Base-by-base conservation (phyloP, 2,888 invertebrate species). In the Lycia hirtaria region DNA sequence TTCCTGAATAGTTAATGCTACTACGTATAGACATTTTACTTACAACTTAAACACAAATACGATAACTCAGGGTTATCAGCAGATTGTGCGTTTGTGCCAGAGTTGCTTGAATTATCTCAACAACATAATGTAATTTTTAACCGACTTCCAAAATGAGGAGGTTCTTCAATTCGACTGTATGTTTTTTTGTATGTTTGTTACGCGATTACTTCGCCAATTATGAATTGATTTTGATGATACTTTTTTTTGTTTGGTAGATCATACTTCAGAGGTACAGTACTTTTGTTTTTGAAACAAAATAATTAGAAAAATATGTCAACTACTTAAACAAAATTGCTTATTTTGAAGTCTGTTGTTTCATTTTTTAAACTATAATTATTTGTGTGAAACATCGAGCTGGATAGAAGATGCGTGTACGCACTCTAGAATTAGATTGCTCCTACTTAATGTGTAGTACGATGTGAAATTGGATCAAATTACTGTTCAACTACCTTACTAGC, bases 401-500 rank as follows among this genome's bases (percentile, higher is more conserved):
- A 61, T 57, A 48, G 56, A 28, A 43, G 17, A 41, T 50, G 44
- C 48, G 51, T 51, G 30, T 33, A 50, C 50, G 37, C 30, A 56
- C 50, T 53, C 43, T 56, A 54, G 40, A 44, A 60, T 64, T 53
- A 65, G 51, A 63, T 56, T 63, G 61, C 60, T 56, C 45, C 38
- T 57, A 57, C 54, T 63, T 47, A 57, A 55, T 57, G 53, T 62
- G 56, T 55, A 60, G 55, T 61, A 64, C 57, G 43, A 64, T 61
- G 54, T 71, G 56, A 71, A 75, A 72, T 76, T 69, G 60, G 56
- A 62, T 64, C 51, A 71, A 72, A 76, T 76, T 73, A 68, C 72
- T 63, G 38, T 62, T 65, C 65, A 52, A 67, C 64, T 65, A 56
- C 58, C 50, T 69, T 65, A 62, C 64, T 53, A 55, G 50, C 50